phyloP scores from a whole-genome alignment of 1,140 invertebrate genomes.

The Melipona quadrifasciata region DNA sequence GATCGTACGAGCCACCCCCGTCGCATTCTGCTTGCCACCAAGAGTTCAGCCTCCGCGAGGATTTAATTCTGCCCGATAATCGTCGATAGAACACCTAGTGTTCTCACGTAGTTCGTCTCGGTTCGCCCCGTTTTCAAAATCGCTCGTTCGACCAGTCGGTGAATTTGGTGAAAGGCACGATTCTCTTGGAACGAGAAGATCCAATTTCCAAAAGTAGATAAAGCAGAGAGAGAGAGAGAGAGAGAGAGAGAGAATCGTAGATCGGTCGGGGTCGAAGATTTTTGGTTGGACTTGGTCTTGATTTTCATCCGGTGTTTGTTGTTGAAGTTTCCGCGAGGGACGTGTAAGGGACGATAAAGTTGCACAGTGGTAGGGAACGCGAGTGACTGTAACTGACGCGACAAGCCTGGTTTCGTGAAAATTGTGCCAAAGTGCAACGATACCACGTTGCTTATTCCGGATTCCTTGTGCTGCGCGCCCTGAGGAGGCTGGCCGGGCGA shows the following conservation, averaged over 20 bases:
- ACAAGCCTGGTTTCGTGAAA: slow-evolving; percentile 2
- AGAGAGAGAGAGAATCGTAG: neutral
- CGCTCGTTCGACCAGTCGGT: neutral
- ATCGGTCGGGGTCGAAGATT: neutral
- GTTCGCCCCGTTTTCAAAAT: neutral
- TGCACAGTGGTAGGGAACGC: slow-evolving; percentile 40
- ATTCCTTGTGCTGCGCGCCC: slow-evolving; percentile 46
- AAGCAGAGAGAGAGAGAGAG: neutral
- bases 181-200: neutral
- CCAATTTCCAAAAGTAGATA: neutral
- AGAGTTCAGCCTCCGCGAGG: neutral
- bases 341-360: neutral
- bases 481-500: neutral
- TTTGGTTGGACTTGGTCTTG: neutral
- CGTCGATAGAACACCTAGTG: neutral
- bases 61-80: neutral
- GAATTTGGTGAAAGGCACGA: neutral
- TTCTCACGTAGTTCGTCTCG: neutral
- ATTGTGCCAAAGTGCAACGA: slow-evolving; percentile 55
- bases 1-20: slow-evolving; percentile 55
- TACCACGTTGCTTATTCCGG: slow-evolving; percentile 42
- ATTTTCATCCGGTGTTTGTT: neutral
- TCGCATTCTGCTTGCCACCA: neutral
- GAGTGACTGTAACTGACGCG: slow-evolving; percentile 34
- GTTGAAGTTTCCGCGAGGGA: neutral